Base-by-base conservation (phyloP, 1,140 invertebrate species). In the Acromyrmex heyeri region DNA sequence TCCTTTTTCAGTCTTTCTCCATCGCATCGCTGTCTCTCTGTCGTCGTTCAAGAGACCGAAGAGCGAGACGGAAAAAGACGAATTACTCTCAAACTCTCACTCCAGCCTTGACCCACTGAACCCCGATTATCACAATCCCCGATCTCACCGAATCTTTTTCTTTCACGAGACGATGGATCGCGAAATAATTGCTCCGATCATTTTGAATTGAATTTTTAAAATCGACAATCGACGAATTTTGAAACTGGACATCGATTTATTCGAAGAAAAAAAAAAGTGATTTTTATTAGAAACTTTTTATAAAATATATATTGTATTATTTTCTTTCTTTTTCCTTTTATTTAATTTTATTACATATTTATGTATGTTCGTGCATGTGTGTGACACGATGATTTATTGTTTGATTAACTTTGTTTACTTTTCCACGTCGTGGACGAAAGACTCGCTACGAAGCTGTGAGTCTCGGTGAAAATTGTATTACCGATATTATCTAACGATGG, bases 401-500 rank as follows among this genome's bases (percentile, higher is more conserved):
- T 77, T 16, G 18, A 48, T 48, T 48, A 1, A 18, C n/a, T 77
- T 64, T 16, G 21, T 48, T 30, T 77, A 24, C 59, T 14, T 64
- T 27, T 77, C 59, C 55, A 55, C n/a, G 18, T 34, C 53, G 53
- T 50, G 65, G 65, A 69, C 18, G 30, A 76, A 34, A 55, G 55
- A 55, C 50, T 55, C 30, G 55, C 34, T 55, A 76, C 55, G 34
- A 61, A 61, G 73, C 34, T 69, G 69, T 44, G 67, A 48, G 79
- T 87, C 67, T 69, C 81, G 59, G 87, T 89, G 91, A 92, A 91
- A 92, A 92, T 91, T 86, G 89, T 93, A 93, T 93, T 93, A 93
- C 92, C 87, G 89, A 93, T 91, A 92, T 93, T 93, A 93, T 93
- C 92, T 93, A 93, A 93, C 89, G 92, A 92, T 92, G 87, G 92